Evolutionary conservation across 1,140 invertebrate species (phyloP).

Genomic region (Leucophenga varia): DNA sequence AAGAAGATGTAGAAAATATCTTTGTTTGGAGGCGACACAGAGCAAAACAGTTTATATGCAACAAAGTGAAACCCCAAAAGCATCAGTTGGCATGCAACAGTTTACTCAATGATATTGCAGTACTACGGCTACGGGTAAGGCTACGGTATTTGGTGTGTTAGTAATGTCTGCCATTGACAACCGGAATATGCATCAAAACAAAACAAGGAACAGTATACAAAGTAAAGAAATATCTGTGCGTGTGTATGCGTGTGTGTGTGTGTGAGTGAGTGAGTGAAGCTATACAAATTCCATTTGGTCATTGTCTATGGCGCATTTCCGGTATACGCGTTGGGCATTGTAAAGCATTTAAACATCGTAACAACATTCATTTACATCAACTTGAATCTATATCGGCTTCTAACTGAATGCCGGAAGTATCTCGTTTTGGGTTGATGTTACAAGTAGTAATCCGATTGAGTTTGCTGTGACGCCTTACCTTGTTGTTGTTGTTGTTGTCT

Average conservation of each 20-base stretch:
- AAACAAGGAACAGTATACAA: too few relatives aligned
- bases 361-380: conserved; percentile 72
- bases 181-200: too few relatives aligned
- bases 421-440: conserved; percentile 65
- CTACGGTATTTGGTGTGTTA: too few relatives aligned
- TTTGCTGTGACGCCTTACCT: conserved; percentile 74
- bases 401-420: conserved; percentile 70
- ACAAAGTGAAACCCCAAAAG: too few relatives aligned
- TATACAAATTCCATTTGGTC: conserved; percentile 64
- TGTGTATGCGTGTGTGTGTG: conserved; percentile 57
- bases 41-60: too few relatives aligned
- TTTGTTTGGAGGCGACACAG: too few relatives aligned
- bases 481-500: too few relatives aligned
- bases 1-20: too few relatives aligned
- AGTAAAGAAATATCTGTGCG: not conserved
- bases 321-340: conserved; percentile 71
- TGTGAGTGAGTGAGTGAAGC: conserved; percentile 53
- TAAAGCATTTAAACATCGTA: conserved; percentile 66
- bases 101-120: conserved; percentile 28
- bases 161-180: too few relatives aligned
- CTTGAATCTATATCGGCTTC: too few relatives aligned
- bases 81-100: conserved; percentile 38
- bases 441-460: conserved; percentile 69
- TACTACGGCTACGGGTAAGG: conserved; percentile 16
- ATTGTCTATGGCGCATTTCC: conserved; percentile 75